Percentiles rank a stretch among this genome's conserved stretches.
These are phyloP conservation scores for Eupsilia transversa DNA, from an alignment of 2,888 invertebrate genomes.

Conservation along the genomic window DNA sequence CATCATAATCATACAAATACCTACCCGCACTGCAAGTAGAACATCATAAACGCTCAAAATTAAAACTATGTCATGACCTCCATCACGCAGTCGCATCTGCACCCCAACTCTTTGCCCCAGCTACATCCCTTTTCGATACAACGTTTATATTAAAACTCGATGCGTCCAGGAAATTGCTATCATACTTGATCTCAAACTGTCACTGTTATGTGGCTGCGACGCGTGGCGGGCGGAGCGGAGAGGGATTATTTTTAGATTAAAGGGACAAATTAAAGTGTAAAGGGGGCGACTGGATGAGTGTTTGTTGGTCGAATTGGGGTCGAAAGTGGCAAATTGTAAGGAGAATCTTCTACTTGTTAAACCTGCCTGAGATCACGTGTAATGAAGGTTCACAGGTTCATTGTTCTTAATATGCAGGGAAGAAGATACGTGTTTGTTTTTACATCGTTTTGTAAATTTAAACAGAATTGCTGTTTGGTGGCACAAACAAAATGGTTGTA, in stretches of 20 bases:
- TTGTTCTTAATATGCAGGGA: background rate
- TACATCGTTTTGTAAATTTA: background rate
- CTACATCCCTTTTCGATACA: conserved; percentile 76
- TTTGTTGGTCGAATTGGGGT: background rate
- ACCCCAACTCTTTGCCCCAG: conserved; percentile 56
- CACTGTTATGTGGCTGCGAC: conserved; percentile 63
- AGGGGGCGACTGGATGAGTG: background rate
- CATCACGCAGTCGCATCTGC: conserved; percentile 42
- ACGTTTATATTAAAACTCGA: conserved; percentile 82
- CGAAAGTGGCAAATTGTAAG: background rate
- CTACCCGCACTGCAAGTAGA: background rate
- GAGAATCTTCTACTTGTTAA: background rate
- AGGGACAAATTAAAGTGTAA: conserved; percentile 33
- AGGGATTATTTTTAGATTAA: conserved; percentile 26
- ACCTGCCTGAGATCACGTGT: background rate
- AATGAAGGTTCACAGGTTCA: too few relatives aligned
- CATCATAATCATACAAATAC: background rate
- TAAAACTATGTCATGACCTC: conserved; percentile 8
- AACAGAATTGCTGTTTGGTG: background rate
- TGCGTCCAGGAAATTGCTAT: conserved; percentile 84
- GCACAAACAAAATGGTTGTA: background rate
- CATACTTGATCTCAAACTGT: conserved; percentile 83
- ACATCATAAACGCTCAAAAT: too few relatives aligned
- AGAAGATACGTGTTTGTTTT: background rate
- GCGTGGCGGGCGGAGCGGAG: conserved; percentile 59